Evolutionary conservation across 2,113 vertebrate species (phyloP), one percentile per base, ranked within the genome.

Genomic region (Chauna torquata): DNA sequence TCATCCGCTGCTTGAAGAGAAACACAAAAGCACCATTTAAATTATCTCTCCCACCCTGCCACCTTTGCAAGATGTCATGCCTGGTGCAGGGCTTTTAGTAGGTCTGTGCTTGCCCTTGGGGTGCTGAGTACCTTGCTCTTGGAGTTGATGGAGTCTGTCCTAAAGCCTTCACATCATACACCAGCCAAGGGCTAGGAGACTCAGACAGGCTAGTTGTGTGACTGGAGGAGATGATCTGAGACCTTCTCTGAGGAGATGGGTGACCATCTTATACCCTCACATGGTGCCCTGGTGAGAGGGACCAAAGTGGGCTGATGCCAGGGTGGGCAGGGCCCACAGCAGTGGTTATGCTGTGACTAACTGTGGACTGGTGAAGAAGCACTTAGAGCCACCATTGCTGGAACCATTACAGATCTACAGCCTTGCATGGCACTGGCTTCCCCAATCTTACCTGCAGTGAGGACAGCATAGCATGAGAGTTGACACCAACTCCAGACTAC

Each of bases 121-220:
- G 16, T 69, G 65, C 44, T 65, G 59, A 86, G 59, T 12, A 6
- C 25, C 47, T 74, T 6, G 3, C 24, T 69, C 38, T 70, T 50
- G 69, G 65, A 5, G 28, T 5, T 9, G 38, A 44, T 13, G 24
- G 38, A 58, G 6, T 17, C 59, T 32, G 25, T 76, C 30, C 25
- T n/a, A 71, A 71, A 86, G 44, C 24, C 40, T 88, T 68, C 36
- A 20, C 12, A 6, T 15, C 17, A 42, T 52, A 18, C 18, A 27
- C 7, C n/a, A 65, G 28, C 11, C 23, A 44, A 30, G 52, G 32
- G n/a, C 58, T 59, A 42, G 30, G 38, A 58, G 17, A 45, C 52
- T 34, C 42, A 13, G 11, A 2, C 17, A 9, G 36, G 72, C 16
- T 12, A 6, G 32, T 32, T 0, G 2, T 12, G 45, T 13, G 32